A percentile compares a stretch with the other conserved stretches of the same genome.
Conservation (phyloP, 2,113 vertebrate genomes). For the Dasyprocta punctata region DNA sequence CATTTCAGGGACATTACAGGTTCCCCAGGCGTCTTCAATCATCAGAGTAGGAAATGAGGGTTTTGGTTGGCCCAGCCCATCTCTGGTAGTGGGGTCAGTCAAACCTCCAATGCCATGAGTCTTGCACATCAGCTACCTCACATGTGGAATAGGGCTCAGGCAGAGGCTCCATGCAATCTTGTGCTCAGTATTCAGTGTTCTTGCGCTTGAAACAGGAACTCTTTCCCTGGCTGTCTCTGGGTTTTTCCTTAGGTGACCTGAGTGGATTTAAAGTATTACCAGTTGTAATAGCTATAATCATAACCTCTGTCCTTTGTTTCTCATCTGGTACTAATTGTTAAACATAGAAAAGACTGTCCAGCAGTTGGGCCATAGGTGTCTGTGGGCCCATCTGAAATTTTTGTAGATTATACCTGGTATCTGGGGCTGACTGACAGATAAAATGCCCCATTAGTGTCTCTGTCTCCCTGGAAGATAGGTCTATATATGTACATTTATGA, state of each 20-base stretch:
- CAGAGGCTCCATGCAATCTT: not conserved
- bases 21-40: not conserved
- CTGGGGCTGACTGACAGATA: not conserved
- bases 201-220: not conserved
- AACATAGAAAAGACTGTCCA: not conserved
- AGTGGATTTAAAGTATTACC: not conserved
- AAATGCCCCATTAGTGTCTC: not conserved
- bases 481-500: not conserved
- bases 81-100: not conserved
- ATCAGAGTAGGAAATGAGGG: not conserved
- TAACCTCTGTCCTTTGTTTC: not conserved
- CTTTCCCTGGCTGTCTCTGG: not conserved
- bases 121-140: not conserved
- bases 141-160: not conserved
- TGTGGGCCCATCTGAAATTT: not conserved
- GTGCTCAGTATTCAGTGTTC: not conserved
- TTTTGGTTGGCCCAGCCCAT: not conserved
- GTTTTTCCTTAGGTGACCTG: not conserved
- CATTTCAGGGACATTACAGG: not conserved
- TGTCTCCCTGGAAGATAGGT: not conserved
- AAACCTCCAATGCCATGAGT: not conserved
- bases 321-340: not conserved
- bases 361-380: not conserved
- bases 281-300: not conserved
- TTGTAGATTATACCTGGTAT: not conserved